Base-by-base conservation (phyloP, 1,140 invertebrate genomes). In the Brachionus plicatilis region DNA sequence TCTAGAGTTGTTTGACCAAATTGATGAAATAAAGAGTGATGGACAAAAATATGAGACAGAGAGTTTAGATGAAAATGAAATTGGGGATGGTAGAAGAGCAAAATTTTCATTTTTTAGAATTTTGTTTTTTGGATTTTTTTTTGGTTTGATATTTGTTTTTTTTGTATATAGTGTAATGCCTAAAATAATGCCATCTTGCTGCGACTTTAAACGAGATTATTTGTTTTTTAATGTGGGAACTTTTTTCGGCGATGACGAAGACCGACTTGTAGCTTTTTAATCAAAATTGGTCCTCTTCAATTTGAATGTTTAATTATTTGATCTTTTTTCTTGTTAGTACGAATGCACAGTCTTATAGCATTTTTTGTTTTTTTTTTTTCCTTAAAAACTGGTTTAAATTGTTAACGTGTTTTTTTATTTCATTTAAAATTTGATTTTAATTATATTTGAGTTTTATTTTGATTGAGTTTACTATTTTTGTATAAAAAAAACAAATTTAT, bases 181-280 rank as follows among this genome's bases (percentile, higher is more conserved):
- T 37, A 76, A 76, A 50, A 50, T 76, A 76, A 76, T 76, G 72
- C 72, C 72, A 76, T 50, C 17, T 29, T 47, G 72, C 47, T 76
- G 72, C 27, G 45, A 76, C 47, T 50, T 76, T 76, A 50, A 76
- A 50, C 27, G 72, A 76, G 72, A 76, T 76, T 76, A 76, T 50
- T 76, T 76, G 47, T 50, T 29, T 45, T 76, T 76, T 76, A 76
- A 76, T 76, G 43, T 50, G 47, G 43, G 20, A 37, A 76, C 72
- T 50, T 27, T 50, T 7, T 76, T 76, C 50, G 27, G 27, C n/a
- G 72, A 76, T 50, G 72, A 76, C 17, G 72, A 76, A 29, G 43
- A 76, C 47, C 41, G 72, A 11, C 27, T 50, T 50, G 72, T 76
- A 50, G 43, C 72, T 27, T 76, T 76, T 50, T 76, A 33, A 76